Base-by-base conservation (phyloP, 2,797 vertebrate species). In the Phataginus tetradactyla region DNA sequence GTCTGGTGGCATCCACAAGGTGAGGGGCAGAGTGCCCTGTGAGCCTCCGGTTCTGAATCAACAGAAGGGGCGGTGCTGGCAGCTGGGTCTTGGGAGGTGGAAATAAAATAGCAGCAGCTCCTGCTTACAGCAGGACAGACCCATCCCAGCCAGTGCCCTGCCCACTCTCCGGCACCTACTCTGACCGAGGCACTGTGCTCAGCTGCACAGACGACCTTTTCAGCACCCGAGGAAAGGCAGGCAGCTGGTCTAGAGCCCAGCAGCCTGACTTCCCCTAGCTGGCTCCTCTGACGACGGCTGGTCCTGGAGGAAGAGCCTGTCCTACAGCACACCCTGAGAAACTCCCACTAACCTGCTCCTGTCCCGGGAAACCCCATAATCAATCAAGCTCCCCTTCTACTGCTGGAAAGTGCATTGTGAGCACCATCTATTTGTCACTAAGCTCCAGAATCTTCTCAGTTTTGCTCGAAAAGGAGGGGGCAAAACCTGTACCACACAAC, bases 1-100 rank as follows among this genome's bases (percentile, higher is more conserved):
- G 4, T 1, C 7, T 32, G 0, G 0, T 0, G 29, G 32, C 23
- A 15, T 4, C 37, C 64, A 23, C n/a, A 4, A 8, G 42, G 49
- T 7, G 5, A 32, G 57, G 23, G 12, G 5, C 25, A 7, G 29
- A 27, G 61, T 10, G 75, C 29, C 51, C 18, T 25, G 34, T 8
- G 57, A 77, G 7, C 42, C 75, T 87, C 55, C 13, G 10, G 63
- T 32, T 69, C 18, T 7, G 4, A 68, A 23, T 2, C 25, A 75
- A 17, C 57, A 55, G 66, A 37, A 18, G 39, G 79, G 79, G 12
- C 1, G 0, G 39, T 1, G 7, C 64, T 32, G 69, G 27, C 7
- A 20, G 63, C 34, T 51, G 68, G 86, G 15, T 49, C 45, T 75
- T 0, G 7, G 39, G 27, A 68, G 61, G 17, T 1, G 4, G 59